Conservation (phyloP, 1,140 invertebrate species). For the Oncopodura yosiiana region DNA sequence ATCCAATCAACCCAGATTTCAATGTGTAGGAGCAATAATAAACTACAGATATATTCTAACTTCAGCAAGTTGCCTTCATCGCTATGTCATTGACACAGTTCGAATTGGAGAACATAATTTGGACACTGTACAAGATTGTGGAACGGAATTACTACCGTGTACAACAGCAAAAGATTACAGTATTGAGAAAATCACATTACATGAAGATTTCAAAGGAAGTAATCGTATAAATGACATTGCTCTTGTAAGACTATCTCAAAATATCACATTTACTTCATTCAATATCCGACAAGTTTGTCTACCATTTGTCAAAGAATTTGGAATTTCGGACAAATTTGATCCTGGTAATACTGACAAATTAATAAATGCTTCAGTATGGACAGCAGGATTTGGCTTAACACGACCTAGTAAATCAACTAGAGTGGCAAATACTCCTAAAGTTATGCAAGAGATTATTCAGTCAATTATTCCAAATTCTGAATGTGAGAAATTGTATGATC, state of each 20-base stretch:
- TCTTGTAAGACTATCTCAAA: slow-evolving; percentile 46
- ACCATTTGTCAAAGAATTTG: slow-evolving; percentile 7
- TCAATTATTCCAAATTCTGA: no score
- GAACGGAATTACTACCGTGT: slow-evolving; percentile 25
- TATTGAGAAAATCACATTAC: slow-evolving; percentile 3
- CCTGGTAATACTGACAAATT: no score
- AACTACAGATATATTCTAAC: slow-evolving; percentile 5
- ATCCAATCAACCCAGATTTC: not conserved
- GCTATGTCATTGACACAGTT: not conserved
- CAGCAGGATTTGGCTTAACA: no score
- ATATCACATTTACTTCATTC: slow-evolving; percentile 42
- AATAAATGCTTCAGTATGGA: no score
- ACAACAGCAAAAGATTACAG: not conserved
- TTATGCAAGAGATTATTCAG: no score
- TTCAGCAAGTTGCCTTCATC: not conserved
- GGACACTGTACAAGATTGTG: slow-evolving; percentile 18
- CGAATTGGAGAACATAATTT: slow-evolving; percentile 32
- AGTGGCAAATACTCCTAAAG: no score
- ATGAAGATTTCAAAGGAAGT: slow-evolving; percentile 43
- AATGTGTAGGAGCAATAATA: not conserved
- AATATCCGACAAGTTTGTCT: slow-evolving; percentile 13
- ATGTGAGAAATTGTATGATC: no score
- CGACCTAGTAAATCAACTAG: no score
- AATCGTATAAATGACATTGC: slow-evolving; percentile 52
- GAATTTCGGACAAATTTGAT: not conserved